Base-by-base conservation (phyloP, 2,797 vertebrate species). In the Rallus crepitans region DNA sequence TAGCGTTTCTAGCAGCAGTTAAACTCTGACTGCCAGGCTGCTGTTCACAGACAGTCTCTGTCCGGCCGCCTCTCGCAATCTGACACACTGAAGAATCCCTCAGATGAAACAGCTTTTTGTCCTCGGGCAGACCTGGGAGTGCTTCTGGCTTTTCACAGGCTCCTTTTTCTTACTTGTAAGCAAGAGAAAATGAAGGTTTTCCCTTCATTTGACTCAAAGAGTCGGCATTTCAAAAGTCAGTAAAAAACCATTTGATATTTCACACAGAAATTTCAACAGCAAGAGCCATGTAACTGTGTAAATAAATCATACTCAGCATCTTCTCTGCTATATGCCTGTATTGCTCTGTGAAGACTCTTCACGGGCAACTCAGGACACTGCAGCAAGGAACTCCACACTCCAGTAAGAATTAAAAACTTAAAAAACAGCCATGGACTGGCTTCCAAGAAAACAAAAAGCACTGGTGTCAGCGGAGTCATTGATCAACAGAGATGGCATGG, bases 101-200 rank as follows among this genome's bases (percentile, higher is more conserved):
- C 87, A 30, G 59, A 89, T 91, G 53, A 94, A 95, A 71, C 60
- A 91, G 90, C 81, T 95, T 94, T 94, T 84, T 83, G 90, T 94
- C 83, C 93, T 95, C 77, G 15, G 82, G 81, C 82, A 88, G 64
- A 90, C 63, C 86, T 28, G 31, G 48, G 88, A 94, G 73, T 65
- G 39, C n/a, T 31, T 65, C 65, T 66, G 37, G 68, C 60, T 86
- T 89, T 65, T 76, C 33, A 59, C 21, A 63, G 31, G 50, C 66
- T 89, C 33, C 77, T 76, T 82, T 65, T 81, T 63, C 90, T 71
- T 56, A 70, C 78, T 87, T 1, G 8, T 68, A 86, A 90, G 81
- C 66, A 63, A 83, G 53, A 83, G 23, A 59, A 91, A 91, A 48
- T 33, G 18, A 45, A 19, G 42, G 78, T 69, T 93, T 90, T 80